Evolutionary conservation across 1,140 invertebrate species (phyloP).

Genomic region (Scaptomyza montana): DNA sequence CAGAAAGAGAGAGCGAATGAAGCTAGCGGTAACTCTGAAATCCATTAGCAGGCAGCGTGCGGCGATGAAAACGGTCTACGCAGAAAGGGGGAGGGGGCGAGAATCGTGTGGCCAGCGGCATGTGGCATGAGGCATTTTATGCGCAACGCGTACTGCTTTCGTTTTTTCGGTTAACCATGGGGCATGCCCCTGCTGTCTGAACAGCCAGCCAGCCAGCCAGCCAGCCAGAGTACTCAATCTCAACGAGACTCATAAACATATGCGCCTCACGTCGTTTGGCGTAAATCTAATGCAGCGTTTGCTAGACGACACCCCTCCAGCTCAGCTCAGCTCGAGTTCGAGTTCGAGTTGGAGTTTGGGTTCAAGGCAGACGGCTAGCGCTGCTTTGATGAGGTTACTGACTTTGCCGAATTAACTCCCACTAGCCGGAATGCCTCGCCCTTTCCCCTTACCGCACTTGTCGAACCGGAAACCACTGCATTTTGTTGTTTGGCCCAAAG

Average conservation of each 20-base stretch:
- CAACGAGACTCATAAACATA: constrained; percentile 83
- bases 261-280: constrained; percentile 81
- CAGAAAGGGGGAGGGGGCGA: not conserved
- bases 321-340: too few species aligned
- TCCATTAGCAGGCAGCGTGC: constrained; percentile 80
- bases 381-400: constrained; percentile 82
- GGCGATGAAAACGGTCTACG: constrained; percentile 34
- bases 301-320: constrained; percentile 33
- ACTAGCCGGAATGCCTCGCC: constrained; percentile 27
- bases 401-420: constrained; percentile 82
- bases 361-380: constrained; percentile 56
- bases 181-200: constrained; percentile 65
- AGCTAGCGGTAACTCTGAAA: constrained; percentile 62
- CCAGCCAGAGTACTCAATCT: constrained; percentile 62
- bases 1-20: constrained; percentile 22
- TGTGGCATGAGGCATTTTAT: constrained; percentile 76
- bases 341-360: too few species aligned
- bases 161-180: constrained; percentile 81
- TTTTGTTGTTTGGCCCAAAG: constrained; percentile 70
- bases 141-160: constrained; percentile 76
- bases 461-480: constrained; percentile 80
- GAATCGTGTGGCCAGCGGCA: constrained; percentile 35
- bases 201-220: not conserved
- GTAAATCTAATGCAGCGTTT: constrained; percentile 80
- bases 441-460: constrained; percentile 24